Evolutionary conservation across 2,797 vertebrate species (phyloP).

Genomic region (Galagoides demidoff): DNA sequence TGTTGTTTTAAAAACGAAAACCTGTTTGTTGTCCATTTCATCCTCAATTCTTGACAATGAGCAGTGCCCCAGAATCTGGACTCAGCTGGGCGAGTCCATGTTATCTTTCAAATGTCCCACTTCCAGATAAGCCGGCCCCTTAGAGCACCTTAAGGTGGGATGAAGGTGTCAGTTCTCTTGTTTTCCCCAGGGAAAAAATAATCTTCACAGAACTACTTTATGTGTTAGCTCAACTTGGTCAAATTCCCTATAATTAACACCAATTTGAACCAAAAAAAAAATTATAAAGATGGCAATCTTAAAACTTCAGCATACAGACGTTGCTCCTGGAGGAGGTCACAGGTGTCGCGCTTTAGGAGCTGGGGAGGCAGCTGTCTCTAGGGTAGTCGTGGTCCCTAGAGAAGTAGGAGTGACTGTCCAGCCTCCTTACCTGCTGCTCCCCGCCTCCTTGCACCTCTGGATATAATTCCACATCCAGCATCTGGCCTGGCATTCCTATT

Average conservation of each 20-base stretch:
- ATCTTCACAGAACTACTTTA: conserved; percentile 24
- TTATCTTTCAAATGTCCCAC: conserved; percentile 61
- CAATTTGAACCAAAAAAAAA: not conserved
- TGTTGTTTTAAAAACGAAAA: conserved; percentile 60
- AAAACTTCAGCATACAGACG: not conserved
- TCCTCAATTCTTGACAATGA: conserved; percentile 59
- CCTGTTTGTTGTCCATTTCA: conserved; percentile 43
- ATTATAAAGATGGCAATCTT: not conserved
- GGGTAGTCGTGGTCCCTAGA: not conserved
- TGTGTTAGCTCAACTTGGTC: not conserved
- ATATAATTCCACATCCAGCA: conserved; percentile 38
- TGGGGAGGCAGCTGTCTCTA: not conserved
- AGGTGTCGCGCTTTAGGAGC: not conserved
- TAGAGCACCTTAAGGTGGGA: not conserved
- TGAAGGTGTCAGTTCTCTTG: not conserved
- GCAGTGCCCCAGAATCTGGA: conserved; percentile 45
- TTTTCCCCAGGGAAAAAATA: not conserved
- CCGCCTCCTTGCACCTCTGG: not conserved
- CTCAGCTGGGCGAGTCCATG: conserved; percentile 19
- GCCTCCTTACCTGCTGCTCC: not conserved
- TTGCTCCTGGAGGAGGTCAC: not conserved
- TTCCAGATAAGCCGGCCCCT: conserved; percentile 54
- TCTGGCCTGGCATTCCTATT: not conserved
- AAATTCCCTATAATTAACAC: conserved; percentile 12
- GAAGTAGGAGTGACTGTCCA: not conserved